Conservation (phyloP, 1,140 invertebrate genomes). For the Marisa cornuarietis region DNA sequence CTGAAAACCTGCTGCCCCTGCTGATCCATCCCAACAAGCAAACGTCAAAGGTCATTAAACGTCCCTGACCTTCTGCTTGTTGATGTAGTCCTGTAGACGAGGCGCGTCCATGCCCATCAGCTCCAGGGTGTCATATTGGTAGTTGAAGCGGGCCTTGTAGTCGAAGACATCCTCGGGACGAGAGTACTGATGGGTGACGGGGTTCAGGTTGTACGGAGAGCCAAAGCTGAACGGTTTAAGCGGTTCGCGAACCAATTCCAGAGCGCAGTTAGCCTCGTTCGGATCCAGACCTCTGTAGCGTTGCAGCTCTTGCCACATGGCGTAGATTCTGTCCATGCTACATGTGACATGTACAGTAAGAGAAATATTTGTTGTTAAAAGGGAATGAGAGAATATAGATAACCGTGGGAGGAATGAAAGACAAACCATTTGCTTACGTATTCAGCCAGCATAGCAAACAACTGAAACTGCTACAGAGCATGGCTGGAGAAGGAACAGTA, state of each 20-base stretch:
- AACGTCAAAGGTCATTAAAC: not conserved
- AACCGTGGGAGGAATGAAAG: too few species aligned
- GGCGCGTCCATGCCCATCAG: constrained; percentile 30
- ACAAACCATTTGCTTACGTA: too few species aligned
- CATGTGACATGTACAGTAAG: too few species aligned
- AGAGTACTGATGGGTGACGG: constrained; percentile 29
- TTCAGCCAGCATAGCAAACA: too few species aligned
- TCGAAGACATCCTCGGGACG: constrained; percentile 29
- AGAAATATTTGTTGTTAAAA: too few species aligned
- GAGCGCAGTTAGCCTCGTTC: constrained; percentile 34
- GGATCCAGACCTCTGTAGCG: constrained; percentile 30
- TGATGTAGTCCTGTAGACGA: constrained; percentile 29
- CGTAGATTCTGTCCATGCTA: constrained; percentile 35
- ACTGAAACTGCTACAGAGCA: too few species aligned
- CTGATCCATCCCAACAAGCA: not conserved
- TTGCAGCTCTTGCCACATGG: constrained; percentile 40
- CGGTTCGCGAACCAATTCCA: constrained; percentile 34
- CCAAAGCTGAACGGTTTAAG: constrained; percentile 43
- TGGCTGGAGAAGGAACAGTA: too few species aligned
- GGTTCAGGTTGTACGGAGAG: constrained; percentile 38
- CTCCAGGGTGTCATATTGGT: constrained; percentile 36
- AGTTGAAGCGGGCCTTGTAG: constrained; percentile 35
- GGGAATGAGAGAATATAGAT: too few species aligned
- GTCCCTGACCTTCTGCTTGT: constrained; percentile 24
- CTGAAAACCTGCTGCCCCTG: not conserved